phyloP scores from a whole-genome alignment of 1,140 invertebrate genomes.

The Trichonephila clavipes region DNA sequence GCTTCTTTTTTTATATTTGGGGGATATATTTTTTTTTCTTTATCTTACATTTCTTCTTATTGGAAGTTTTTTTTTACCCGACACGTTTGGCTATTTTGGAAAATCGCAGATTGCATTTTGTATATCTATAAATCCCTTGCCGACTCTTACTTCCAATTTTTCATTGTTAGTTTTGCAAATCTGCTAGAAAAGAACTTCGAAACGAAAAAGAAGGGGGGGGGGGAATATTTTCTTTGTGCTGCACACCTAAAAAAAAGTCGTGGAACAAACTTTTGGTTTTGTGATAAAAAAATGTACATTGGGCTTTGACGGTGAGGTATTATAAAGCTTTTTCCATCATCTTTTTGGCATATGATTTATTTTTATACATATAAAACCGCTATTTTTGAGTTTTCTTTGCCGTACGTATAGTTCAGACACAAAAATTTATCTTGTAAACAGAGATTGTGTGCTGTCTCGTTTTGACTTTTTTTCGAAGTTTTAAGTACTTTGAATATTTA shows the following conservation, averaged over 20 bases:
- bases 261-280: neutral
- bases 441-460: neutral
- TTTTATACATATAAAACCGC: neutral
- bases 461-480: too few relatives aligned
- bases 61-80: neutral
- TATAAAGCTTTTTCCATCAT: slow-evolving; percentile 14
- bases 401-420: neutral
- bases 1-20: neutral
- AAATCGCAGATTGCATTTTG: neutral
- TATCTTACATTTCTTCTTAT: neutral
- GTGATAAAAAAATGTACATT: neutral
- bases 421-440: neutral
- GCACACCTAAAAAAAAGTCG: neutral
- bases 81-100: neutral
- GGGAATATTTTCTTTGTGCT: neutral
- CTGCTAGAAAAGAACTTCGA: neutral
- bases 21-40: neutral
- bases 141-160: neutral
- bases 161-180: neutral
- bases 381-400: neutral
- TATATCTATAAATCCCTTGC: neutral
- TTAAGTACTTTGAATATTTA: too few relatives aligned
- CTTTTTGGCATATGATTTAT: neutral
- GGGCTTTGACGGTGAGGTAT: neutral
- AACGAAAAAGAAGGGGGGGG: neutral